Evolutionary conservation across 2,113 vertebrate genomes (phyloP), one percentile per base, ranked within the genome.

Genomic region (Cryptomyrus ogoouensis): DNA sequence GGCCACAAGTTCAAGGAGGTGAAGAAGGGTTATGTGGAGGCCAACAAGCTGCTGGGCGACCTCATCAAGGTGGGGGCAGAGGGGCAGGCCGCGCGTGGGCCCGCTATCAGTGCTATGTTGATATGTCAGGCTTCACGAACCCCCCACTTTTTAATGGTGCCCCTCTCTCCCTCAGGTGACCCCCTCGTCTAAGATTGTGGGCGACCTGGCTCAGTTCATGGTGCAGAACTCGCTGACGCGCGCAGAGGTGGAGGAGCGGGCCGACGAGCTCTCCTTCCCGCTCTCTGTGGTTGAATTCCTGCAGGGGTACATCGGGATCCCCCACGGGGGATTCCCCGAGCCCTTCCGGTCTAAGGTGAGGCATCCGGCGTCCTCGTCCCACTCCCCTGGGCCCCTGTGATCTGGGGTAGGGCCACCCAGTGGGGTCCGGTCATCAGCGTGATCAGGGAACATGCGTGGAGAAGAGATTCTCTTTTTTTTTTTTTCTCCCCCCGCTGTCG

Each of bases 1-100:
- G 98, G 98, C 19, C 96, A 98, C 95, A 99, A 98, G 95, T 99
- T 99, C 95, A 99, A 99, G 93, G 96, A 98, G 93, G 98, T 99
- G 92, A 99, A 99, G 95, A 99, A 97, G 90, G 97, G 98, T 88
- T 99, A 98, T 2, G 47, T 95, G 0, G 97, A 98, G 92, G 98
- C 97, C 93, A 99, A 99, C 96, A 97, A 97, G 93, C 95, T 99
- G 58, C 96, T 99, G 0, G 98, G 98, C 9, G 98, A 99, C 93
- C 97, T 99, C 91, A 99, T 99, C 93, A 99, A 99, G 97, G 98
- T 99, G 93, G 95, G 95, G 88, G 86, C 49, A 2, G 35, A 8
- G 2, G n/a, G 1, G 1, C 8, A 53, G 27, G 7, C 5, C 13
- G 52, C 2, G 0, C 13, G 24, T 9, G 95, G 88, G 86, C 58